phyloP scores from a whole-genome alignment of 92 coral and sea anemone genomes.

The Actinostola sp. region DNA sequence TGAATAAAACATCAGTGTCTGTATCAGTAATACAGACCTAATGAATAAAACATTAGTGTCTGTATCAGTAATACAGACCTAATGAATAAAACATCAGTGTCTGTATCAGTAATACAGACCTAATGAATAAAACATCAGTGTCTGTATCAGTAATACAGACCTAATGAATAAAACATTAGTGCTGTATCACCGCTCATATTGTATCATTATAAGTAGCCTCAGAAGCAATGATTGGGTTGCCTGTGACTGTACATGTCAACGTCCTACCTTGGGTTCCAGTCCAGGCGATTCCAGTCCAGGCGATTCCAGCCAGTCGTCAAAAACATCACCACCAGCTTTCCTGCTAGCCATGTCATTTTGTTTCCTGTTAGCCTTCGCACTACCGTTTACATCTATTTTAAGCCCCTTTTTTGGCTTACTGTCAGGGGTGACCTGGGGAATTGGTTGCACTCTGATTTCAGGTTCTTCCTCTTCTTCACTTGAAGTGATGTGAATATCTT shows the following conservation, averaged over 20 bases:
- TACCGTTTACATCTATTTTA: conserved; percentile 23
- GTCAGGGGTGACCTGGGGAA: neutral
- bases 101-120: no score
- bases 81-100: no score
- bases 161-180: no score
- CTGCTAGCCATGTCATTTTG: conserved; percentile 15
- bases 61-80: no score
- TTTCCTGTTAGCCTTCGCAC: conserved; percentile 14
- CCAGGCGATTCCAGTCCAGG: conserved; percentile 91
- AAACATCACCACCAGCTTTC: conserved; percentile 34
- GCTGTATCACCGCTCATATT: no score
- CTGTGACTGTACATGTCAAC: neutral
- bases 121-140: no score
- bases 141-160: no score
- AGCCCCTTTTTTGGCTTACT: conserved; percentile 5
- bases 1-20: no score
- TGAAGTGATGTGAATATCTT: conserved; percentile 71
- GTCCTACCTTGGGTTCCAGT: conserved; percentile 70
- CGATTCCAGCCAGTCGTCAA: conserved; percentile 83
- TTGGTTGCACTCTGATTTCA: neutral
- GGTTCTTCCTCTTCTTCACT: conserved; percentile 66
- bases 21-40: no score
- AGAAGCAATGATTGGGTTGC: no score
- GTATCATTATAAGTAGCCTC: no score
- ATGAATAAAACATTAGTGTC: no score